Base-by-base conservation (phyloP, 2,797 vertebrate species). In the Mionectes olivaceus region DNA sequence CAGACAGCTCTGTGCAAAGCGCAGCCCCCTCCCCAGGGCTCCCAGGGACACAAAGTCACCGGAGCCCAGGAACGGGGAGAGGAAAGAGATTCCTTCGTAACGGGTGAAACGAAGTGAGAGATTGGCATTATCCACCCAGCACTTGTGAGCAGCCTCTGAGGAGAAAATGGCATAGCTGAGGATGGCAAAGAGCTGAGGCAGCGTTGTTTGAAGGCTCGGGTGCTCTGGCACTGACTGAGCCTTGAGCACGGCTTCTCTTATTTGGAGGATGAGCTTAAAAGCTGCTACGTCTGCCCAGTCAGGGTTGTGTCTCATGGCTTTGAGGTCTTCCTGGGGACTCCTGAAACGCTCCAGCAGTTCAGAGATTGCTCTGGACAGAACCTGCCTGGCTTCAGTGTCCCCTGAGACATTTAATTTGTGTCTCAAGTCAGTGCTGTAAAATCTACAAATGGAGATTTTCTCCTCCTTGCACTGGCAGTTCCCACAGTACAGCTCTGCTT, bases 221-320 rank as follows among this genome's bases (percentile, higher is more conserved):
- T 30, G 4, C 28, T 30, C 50, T 18, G 82, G 44, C 47, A 13
- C 46, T 17, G 57, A 44, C 33, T 41, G 75, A 64, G 89, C 46
- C 59, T 12, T 25, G 37, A 97, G 78, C 87, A 98, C 69, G 5
- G 97, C 96, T 79, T 98, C 98, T 41, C 97, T 97, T 61, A 98
- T 97, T 11, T 67, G 94, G 15, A 98, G 89, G 46, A 98, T 85
- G 61, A 99, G 95, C 78, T 98, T 98, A 13, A 98, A 97, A 39
- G 98, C 98, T 22, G 98, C 90, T 4, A 98, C 81, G 32, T 98
- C 98, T 61, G 96, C 97, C 99, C 98, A 98, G 52, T 95, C 93
- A 4, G 96, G 86, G 67, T 98, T 97, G 19, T 95, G 89, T 70
- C 97, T 98, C 77, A 97, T 96, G 57, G 96, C 96, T 55, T 41